A percentile compares a stretch with the other conserved stretches of the same genome.
These are phyloP conservation scores for Harpagoxenus sublaevis DNA, from an alignment of 2,888 invertebrate species.

Conservation along the genomic window DNA sequence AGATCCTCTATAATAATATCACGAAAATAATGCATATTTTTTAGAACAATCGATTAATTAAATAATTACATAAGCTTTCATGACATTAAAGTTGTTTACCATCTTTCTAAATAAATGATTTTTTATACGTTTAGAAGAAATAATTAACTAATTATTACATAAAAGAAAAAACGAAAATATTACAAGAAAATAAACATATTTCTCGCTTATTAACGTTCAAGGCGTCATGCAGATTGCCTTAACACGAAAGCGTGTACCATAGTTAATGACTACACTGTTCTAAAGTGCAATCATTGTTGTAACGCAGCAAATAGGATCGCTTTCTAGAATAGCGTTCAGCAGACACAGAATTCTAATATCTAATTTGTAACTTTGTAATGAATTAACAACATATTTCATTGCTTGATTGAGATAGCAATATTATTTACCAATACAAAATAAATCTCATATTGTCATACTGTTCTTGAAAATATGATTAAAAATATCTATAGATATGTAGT, in stretches of 20 bases:
- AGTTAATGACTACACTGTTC: constrained; percentile 38
- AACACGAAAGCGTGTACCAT: constrained; percentile 45
- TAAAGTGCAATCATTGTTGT: background rate
- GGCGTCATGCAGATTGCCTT: constrained; percentile 27
- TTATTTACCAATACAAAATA: background rate
- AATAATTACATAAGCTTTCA: background rate
- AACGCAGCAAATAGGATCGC: constrained; percentile 11
- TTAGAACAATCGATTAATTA: background rate
- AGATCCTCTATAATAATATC: background rate
- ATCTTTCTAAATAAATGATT: background rate
- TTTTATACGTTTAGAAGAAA: background rate
- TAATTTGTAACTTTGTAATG: background rate
- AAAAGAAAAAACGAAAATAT: background rate
- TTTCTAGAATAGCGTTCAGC: constrained; percentile 23
- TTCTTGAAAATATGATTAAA: background rate
- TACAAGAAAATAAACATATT: background rate
- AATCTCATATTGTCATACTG: background rate
- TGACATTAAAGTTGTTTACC: background rate
- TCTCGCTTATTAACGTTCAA: constrained; percentile 37
- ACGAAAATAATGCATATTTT: background rate
- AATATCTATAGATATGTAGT: background rate
- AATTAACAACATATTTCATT: background rate
- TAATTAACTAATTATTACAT: background rate
- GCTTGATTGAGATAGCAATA: background rate
- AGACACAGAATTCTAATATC: background rate